Evolutionary conservation across 2,797 vertebrate genomes (phyloP), one percentile per base, ranked within the genome.

Genomic region (Bufotes viridis): DNA sequence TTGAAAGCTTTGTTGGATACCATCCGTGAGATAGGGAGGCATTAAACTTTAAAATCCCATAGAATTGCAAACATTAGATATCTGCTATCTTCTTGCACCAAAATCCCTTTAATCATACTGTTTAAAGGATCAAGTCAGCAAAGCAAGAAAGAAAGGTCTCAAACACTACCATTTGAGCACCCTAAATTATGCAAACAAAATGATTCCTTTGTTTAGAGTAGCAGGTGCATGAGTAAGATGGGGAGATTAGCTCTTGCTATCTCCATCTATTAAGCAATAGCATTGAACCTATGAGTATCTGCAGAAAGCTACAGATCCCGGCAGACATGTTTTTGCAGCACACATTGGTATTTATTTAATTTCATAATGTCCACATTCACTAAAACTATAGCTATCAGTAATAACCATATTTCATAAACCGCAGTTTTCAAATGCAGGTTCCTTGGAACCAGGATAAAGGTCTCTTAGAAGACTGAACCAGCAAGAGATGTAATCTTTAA

Each of bases 151-250:
- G 42, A 75, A 29, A 61, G 70, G 79, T 67, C 88, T 92, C 84
- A 80, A 76, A 3, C 17, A 83, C 34, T 29, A 80, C 58, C 82
- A 65, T 90, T 89, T 78, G 76, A 84, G 85, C 81, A 90, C 63
- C 87, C 49, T 7, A 51, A 88, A 82, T 89, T 87, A 91, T 92
- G 86, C 80, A 84, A 72, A 42, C 70, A 60, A 85, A 90, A 65
- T 22, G n/a, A 78, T 86, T 87, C 90, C n/a, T 81, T 90, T 92
- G 85, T 91, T 91, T 88, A 61, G 80, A 92, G 90, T 91, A 85
- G 79, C 85, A 63, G 58, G 22, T 90, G 87, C 49, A 4, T 84
- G 91, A 91, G 78, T 51, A 88, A 78, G 88, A 91, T 87, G 4
- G 15, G 42, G 8, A 83, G 1, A 85, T 79, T 86, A n/a, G 86